These are phyloP conservation scores for Buceros bicornis DNA, from an alignment of 2,797 vertebrate species.

Conservation along the genomic window DNA sequence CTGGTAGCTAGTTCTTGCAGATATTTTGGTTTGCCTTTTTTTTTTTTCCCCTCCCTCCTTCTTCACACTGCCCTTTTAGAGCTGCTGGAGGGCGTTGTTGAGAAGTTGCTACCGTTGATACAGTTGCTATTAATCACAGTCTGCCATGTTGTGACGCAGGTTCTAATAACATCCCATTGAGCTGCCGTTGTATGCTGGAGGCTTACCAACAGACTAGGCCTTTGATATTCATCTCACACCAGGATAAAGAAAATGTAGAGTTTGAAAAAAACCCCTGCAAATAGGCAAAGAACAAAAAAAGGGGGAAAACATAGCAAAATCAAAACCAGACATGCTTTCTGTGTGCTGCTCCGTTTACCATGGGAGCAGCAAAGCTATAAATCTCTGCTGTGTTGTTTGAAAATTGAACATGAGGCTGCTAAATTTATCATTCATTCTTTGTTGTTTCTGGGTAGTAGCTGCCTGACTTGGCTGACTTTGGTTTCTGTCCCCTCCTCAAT, in stretches of 20 bases:
- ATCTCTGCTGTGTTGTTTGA: constrained; percentile 84
- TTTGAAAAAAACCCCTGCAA: constrained; percentile 73
- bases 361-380: constrained; percentile 86
- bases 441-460: constrained; percentile 74
- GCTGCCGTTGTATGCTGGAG: constrained; percentile 86
- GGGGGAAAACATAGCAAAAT: constrained; percentile 83
- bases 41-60: background rate
- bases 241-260: constrained; percentile 88
- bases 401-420: constrained; percentile 79
- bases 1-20: constrained; percentile 13
- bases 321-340: constrained; percentile 88
- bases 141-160: constrained; percentile 82
- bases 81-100: constrained; percentile 76
- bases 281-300: constrained; percentile 83
- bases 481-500: constrained; percentile 60
- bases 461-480: constrained; percentile 76
- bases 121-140: constrained; percentile 84
- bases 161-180: constrained; percentile 87
- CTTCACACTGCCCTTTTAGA: constrained; percentile 61
- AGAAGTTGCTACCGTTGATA: constrained; percentile 79
- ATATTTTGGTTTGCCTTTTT: background rate
- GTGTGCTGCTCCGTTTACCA: constrained; percentile 87
- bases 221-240: constrained; percentile 94
- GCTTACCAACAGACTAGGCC: constrained; percentile 84
- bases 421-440: constrained; percentile 82